Evolutionary conservation across 53 echinoderm and acorn worm species (phyloP).

Genomic region (Pentamera pediparva): DNA sequence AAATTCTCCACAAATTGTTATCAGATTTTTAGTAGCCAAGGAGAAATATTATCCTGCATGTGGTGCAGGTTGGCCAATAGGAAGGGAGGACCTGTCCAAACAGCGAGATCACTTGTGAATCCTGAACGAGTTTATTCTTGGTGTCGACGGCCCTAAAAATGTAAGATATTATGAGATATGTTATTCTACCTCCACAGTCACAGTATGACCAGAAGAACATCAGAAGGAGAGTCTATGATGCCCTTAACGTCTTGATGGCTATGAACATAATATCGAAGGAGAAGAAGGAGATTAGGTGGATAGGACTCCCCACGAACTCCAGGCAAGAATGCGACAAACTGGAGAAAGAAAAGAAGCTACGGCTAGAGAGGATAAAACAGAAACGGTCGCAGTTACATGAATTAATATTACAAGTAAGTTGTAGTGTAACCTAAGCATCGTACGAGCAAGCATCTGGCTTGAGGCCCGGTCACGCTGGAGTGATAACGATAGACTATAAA

Average conservation of each 20-base stretch:
- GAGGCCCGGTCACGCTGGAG: not conserved
- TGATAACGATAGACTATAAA: not conserved
- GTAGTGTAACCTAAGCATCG: not conserved
- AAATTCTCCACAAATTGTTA: no score
- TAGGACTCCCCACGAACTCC: conserved; percentile 93
- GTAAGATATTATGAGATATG: no score
- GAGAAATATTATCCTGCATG: no score
- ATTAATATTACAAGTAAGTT: conserved; percentile 86
- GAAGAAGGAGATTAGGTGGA: conserved; percentile 98
- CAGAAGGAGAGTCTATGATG: conserved; percentile 95
- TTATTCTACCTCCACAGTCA: conserved; percentile 47
- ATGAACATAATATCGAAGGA: conserved; percentile 99
- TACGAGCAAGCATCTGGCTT: not conserved
- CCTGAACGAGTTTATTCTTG: no score
- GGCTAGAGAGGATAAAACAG: conserved; percentile 90
- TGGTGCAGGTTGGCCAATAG: no score
- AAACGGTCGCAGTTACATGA: conserved; percentile 91
- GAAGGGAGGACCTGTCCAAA: no score
- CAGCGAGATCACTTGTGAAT: no score
- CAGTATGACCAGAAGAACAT: conserved; percentile 99
- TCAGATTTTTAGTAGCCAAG: no score
- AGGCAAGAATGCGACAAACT: conserved; percentile 91
- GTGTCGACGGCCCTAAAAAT: no score
- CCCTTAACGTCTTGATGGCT: conserved; percentile 98
- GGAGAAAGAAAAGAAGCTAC: conserved; percentile 75